These are phyloP conservation scores for Stichodactyla mertensii DNA, from an alignment of 64 coral and sea anemone genomes.

Conservation along the genomic window DNA sequence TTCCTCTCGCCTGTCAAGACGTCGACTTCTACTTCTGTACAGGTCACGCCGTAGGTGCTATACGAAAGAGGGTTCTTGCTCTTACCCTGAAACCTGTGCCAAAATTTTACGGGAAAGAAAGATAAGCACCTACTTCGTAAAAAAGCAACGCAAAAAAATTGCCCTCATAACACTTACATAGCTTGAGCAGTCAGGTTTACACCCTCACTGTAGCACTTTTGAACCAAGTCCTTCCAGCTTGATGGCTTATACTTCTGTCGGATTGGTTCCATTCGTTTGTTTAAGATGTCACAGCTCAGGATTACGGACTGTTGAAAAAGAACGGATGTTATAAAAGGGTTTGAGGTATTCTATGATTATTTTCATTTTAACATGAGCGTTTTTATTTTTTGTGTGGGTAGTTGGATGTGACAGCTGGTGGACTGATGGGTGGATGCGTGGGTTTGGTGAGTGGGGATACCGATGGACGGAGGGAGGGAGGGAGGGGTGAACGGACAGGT, in stretches of 20 bases:
- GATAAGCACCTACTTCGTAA: too few relatives aligned
- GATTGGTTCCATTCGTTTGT: slow-evolving; percentile 74
- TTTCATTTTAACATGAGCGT: too few relatives aligned
- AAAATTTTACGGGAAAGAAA: too few relatives aligned
- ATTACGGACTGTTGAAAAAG: slow-evolving; percentile 53
- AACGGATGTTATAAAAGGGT: background rate
- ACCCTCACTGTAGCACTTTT: slow-evolving; percentile 38
- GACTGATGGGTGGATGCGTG: too few relatives aligned
- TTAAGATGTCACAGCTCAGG: slow-evolving; percentile 68
- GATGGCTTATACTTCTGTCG: slow-evolving; percentile 54
- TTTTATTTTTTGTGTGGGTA: too few relatives aligned
- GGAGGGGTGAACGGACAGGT: too few relatives aligned
- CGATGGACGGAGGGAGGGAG: too few relatives aligned
- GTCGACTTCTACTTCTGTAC: slow-evolving; percentile 77
- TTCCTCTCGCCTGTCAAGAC: slow-evolving; percentile 84
- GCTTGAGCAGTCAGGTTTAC: slow-evolving; percentile 73
- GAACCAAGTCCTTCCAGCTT: slow-evolving; percentile 61
- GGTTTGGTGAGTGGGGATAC: too few relatives aligned
- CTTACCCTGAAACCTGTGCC: slow-evolving; percentile 31
- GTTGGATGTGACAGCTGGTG: too few relatives aligned
- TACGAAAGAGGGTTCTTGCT: background rate
- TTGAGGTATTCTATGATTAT: background rate
- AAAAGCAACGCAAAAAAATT: too few relatives aligned
- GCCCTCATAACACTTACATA: slow-evolving; percentile 47
- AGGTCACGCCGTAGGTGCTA: slow-evolving; percentile 56